These are phyloP conservation scores for Setophaga petechia DNA, from an alignment of 2,113 vertebrate species.

Conservation along the genomic window DNA sequence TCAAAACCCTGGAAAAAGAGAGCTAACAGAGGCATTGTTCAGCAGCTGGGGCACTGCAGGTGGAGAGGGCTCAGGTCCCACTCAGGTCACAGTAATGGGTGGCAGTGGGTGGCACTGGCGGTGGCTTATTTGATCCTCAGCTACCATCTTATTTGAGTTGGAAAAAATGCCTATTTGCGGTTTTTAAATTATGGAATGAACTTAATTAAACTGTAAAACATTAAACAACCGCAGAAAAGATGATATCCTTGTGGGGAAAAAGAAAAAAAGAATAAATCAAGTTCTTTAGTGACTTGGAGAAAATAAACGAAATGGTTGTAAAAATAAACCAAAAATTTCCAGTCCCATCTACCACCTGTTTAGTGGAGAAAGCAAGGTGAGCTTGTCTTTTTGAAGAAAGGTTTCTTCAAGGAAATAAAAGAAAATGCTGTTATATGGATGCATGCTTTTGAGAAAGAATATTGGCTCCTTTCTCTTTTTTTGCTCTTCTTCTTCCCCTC, in stretches of 20 bases:
- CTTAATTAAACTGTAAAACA: slow-evolving; percentile 70
- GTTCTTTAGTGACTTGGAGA: slow-evolving; percentile 22
- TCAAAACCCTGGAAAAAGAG: not conserved
- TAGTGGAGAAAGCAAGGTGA: slow-evolving; percentile 7
- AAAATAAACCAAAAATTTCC: slow-evolving; percentile 59
- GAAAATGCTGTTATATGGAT: not conserved
- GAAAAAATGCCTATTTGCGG: slow-evolving; percentile 22
- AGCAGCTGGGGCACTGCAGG: slow-evolving; percentile 8
- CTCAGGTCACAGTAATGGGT: slow-evolving; percentile 8
- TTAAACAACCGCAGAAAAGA: slow-evolving; percentile 59
- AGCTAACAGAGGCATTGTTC: not conserved
- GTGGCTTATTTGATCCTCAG: slow-evolving; percentile 57
- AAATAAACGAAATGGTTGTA: slow-evolving; percentile 54
- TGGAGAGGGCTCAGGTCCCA: not conserved
- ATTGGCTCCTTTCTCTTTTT: not conserved
- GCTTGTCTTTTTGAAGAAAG: not conserved
- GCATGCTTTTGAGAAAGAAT: not conserved
- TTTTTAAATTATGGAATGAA: slow-evolving; percentile 60
- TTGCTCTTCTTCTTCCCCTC: too few relatives aligned
- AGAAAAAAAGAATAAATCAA: slow-evolving; percentile 7
- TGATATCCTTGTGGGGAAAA: not conserved
- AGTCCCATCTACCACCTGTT: slow-evolving; percentile 10
- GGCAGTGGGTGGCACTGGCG: not conserved
- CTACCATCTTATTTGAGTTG: slow-evolving; percentile 50
- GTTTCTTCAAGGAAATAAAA: not conserved